These are phyloP conservation scores for Chromoteleia sp. DNA, from an alignment of 2,888 invertebrate species.

Conservation along the genomic window DNA sequence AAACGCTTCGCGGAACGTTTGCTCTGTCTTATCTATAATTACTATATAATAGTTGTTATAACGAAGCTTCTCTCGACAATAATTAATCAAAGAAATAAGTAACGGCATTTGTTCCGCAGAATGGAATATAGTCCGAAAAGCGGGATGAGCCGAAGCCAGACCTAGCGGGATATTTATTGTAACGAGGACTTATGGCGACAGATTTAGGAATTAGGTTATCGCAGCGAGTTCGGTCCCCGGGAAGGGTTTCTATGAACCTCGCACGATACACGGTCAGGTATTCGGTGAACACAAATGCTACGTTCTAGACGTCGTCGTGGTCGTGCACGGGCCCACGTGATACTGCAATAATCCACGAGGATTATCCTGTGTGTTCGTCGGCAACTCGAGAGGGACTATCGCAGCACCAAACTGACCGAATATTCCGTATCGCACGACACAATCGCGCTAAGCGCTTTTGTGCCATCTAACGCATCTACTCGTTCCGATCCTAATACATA, in stretches of 20 bases:
- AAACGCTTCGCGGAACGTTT: no score
- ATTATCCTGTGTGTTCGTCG: constrained; percentile 82
- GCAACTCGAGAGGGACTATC: constrained; percentile 72
- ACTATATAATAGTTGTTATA: not conserved
- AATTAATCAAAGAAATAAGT: constrained; percentile 61
- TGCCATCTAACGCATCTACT: constrained; percentile 52
- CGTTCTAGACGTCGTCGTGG: constrained; percentile 78
- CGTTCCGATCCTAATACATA: constrained; percentile 47
- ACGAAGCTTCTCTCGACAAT: constrained; percentile 51
- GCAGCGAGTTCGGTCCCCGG: constrained; percentile 82
- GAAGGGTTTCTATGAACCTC: constrained; percentile 81
- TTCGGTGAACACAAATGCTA: constrained; percentile 77
- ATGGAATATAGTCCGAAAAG: constrained; percentile 61
- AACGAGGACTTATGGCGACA: constrained; percentile 85
- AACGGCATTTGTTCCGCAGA: constrained; percentile 54
- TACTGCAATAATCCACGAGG: constrained; percentile 84
- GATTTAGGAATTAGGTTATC: constrained; percentile 85
- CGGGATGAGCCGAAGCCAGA: constrained; percentile 72
- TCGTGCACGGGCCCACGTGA: constrained; percentile 84
- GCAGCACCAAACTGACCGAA: constrained; percentile 76
- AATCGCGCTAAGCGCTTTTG: constrained; percentile 70
- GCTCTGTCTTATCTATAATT: no score
- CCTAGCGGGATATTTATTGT: constrained; percentile 84
- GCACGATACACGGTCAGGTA: constrained; percentile 76
- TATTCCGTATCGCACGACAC: constrained; percentile 79